Conservation (phyloP, 2,888 invertebrate genomes). For the Orthosia cruda region DNA sequence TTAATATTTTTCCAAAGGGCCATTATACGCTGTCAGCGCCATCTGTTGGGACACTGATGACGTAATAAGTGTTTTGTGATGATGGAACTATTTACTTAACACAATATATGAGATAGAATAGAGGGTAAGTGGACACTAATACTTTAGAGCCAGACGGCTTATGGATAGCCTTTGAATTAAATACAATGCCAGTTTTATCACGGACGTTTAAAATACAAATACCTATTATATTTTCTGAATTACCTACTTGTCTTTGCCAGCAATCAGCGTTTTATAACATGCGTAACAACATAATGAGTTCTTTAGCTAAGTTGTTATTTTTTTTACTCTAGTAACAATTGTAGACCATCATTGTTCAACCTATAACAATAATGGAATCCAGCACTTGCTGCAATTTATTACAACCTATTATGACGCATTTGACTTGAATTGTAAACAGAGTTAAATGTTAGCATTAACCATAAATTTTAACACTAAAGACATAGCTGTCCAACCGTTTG, state of each 20-base stretch:
- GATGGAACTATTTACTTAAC: constrained; percentile 25
- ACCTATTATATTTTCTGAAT: background rate
- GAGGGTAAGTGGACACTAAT: background rate
- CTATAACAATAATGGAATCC: too few species aligned
- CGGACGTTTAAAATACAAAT: background rate
- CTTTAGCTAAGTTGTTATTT: background rate
- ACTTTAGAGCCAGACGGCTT: background rate
- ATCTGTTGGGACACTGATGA: constrained; percentile 64
- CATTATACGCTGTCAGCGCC: constrained; percentile 56
- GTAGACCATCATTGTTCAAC: too few species aligned
- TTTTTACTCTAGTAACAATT: background rate
- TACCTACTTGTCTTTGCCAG: background rate
- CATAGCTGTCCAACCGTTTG: too few species aligned
- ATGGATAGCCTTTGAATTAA: background rate
- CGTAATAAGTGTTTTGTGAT: constrained; percentile 59
- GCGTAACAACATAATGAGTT: background rate
- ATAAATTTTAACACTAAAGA: background rate
- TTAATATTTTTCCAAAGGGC: constrained; percentile 70
- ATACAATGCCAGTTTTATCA: background rate
- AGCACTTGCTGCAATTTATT: too few species aligned
- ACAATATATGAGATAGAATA: constrained; percentile 4
- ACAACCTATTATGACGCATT: too few species aligned
- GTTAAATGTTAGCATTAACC: background rate
- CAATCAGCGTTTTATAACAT: background rate
- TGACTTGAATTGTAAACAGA: background rate